phyloP scores from a whole-genome alignment of 2,797 vertebrate species.

The Phrynocephalus guinanensis region DNA sequence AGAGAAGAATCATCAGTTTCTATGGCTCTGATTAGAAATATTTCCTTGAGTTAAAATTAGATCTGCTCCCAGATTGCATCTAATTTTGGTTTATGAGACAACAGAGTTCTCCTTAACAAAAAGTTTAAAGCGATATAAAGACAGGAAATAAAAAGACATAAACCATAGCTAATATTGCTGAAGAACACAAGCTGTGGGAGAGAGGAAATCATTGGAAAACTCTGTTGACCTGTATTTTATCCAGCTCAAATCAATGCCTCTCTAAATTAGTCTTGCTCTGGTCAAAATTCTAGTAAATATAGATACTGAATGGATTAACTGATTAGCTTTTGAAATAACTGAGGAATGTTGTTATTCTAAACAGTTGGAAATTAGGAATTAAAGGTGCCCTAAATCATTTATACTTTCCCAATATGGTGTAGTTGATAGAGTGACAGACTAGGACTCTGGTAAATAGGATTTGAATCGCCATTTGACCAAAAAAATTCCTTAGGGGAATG shows the following conservation, averaged over 20 bases:
- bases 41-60: constrained; percentile 48
- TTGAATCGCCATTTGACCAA: too few relatives aligned
- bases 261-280: constrained; percentile 9
- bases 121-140: constrained; percentile 53
- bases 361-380: neutral
- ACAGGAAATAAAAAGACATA: constrained; percentile 47
- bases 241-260: constrained; percentile 39
- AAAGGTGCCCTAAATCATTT: neutral
- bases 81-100: constrained; percentile 34
- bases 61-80: neutral
- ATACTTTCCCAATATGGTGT: too few relatives aligned
- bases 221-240: constrained; percentile 32
- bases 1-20: constrained; percentile 44
- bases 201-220: constrained; percentile 8
- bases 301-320: neutral
- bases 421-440: too few relatives aligned
- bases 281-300: neutral
- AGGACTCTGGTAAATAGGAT: too few relatives aligned
- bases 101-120: constrained; percentile 45
- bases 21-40: constrained; percentile 40
- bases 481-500: too few relatives aligned
- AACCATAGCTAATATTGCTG: constrained; percentile 49
- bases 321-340: constrained; percentile 3
- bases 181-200: neutral
- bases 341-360: neutral